A percentile compares a stretch with the other conserved stretches of the same genome.
These are phyloP conservation scores for Athalia cordata DNA, from an alignment of 2,888 invertebrate species.

Conservation along the genomic window DNA sequence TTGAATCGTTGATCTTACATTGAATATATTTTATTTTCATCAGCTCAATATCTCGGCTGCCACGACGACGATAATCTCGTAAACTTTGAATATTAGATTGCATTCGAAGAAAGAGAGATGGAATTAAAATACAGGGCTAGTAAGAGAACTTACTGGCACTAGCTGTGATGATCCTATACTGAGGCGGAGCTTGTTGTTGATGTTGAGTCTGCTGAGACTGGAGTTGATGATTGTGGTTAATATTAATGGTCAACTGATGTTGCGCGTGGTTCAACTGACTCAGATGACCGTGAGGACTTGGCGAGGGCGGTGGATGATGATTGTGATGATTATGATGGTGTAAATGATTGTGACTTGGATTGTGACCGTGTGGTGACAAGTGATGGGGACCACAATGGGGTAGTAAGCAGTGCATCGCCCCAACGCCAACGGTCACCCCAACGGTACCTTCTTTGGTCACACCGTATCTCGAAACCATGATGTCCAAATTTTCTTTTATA, in stretches of 20 bases:
- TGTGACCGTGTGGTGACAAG: conserved; percentile 66
- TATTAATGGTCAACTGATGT: conserved; percentile 52
- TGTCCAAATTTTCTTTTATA: not conserved
- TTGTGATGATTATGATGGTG: conserved; percentile 67
- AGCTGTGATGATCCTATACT: conserved; percentile 66
- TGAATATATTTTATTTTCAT: too few species aligned
- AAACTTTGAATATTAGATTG: too few species aligned
- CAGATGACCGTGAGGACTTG: conserved; percentile 66
- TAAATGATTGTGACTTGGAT: conserved; percentile 56
- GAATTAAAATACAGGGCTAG: not conserved
- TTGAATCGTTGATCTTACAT: too few species aligned
- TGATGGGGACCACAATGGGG: conserved; percentile 66
- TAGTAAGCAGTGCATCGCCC: conserved; percentile 65
- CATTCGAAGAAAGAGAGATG: too few species aligned
- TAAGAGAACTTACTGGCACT: conserved; percentile 64
- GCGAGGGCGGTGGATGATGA: conserved; percentile 65
- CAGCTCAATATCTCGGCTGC: too few species aligned
- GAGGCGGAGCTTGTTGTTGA: conserved; percentile 62
- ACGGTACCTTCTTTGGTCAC: conserved; percentile 69
- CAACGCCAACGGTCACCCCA: conserved; percentile 67
- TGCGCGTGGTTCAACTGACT: conserved; percentile 63
- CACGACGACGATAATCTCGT: too few species aligned
- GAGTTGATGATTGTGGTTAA: conserved; percentile 66
- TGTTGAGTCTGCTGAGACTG: conserved; percentile 65
- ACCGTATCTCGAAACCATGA: conserved; percentile 69